Percentiles rank a stretch among this genome's conserved stretches.
These are phyloP conservation scores for Oenanthe melanoleuca DNA, from an alignment of 2,113 vertebrate species.

Conservation along the genomic window DNA sequence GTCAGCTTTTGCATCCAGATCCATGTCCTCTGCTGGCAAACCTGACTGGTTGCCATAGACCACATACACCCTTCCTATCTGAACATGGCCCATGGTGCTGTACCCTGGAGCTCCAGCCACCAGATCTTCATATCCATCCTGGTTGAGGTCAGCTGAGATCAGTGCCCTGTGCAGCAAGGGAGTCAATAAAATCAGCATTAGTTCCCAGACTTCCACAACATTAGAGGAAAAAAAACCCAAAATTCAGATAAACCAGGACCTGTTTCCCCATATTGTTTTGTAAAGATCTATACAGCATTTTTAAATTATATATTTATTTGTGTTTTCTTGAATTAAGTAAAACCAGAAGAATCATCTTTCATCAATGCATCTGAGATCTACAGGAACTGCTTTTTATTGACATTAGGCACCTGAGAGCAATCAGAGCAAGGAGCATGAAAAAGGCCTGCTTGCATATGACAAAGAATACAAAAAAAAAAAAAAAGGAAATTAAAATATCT, in stretches of 20 bases:
- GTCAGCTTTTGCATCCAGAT: constrained; percentile 74
- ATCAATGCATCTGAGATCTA: neutral
- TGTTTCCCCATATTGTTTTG: neutral
- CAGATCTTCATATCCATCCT: constrained; percentile 74
- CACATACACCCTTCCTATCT: constrained; percentile 76
- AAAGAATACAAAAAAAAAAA: neutral
- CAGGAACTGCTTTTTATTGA: neutral
- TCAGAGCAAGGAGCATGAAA: neutral
- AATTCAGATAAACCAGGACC: neutral
- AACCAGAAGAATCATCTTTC: neutral
- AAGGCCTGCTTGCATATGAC: neutral
- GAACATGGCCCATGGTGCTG: constrained; percentile 65
- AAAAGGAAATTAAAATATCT: neutral
- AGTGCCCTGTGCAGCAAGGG: constrained; percentile 64
- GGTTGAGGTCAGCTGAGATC: constrained; percentile 76
- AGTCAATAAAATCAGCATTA: neutral
- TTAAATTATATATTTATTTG: neutral
- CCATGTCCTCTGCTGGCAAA: constrained; percentile 69
- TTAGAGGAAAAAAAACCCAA: neutral
- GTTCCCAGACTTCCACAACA: neutral
- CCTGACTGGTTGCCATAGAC: constrained; percentile 71
- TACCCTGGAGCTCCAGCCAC: constrained; percentile 77
- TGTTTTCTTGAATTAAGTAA: neutral
- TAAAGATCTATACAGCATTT: neutral
- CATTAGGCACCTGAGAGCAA: neutral